Base-by-base conservation (phyloP, 1,140 invertebrate species). In the Pentalonia nigronervosa region DNA sequence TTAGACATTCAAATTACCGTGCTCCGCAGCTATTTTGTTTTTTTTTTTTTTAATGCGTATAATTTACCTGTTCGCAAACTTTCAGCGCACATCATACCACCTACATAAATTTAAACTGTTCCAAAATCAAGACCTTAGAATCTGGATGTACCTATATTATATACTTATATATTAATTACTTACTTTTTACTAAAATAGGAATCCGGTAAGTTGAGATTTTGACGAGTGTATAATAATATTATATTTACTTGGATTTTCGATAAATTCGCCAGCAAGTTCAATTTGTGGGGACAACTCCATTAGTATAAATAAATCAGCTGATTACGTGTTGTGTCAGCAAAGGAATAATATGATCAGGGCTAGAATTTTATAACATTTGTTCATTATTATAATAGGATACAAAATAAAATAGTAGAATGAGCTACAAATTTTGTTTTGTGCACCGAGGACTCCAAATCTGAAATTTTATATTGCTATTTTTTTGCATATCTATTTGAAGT, bases 241-340 rank as follows among this genome's bases (percentile, higher is more conserved):
- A n/a, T 60, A 60, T 67, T 67, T n/a, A 30, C 60, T 4, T 14
- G 30, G 9, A 67, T 6, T 67, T 67, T 67, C 17, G 30, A 76
- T 30, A 76, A n/a, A 76, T 76, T n/a, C 30, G n/a, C 14, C 0
- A 0, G n/a, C 14, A 0, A 0, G 3, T n/a, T 7, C n/a, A 76
- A 76, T 7, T n/a, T 76, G 30, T 76, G 60, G 1, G 6, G 60
- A n/a, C 4, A 20, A 76, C 14, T 67, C 30, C 30, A 41, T 41
- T 76, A n/a, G 30, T 14, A 67, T 67, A 67, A 67, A 67, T 20
- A 0, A 20, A 53, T 41, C 4, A 41, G 21, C 20, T 21, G 50
- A 7, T 53, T 21, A 53, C 7, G 21, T 21, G 50, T 21, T 0
- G 21, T 21, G 50, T 53, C 50, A 53, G 50, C 50, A 0, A 53